Evolutionary conservation across 2,797 vertebrate species (phyloP), one percentile per base, ranked within the genome.

Genomic region (Zalophus californianus): DNA sequence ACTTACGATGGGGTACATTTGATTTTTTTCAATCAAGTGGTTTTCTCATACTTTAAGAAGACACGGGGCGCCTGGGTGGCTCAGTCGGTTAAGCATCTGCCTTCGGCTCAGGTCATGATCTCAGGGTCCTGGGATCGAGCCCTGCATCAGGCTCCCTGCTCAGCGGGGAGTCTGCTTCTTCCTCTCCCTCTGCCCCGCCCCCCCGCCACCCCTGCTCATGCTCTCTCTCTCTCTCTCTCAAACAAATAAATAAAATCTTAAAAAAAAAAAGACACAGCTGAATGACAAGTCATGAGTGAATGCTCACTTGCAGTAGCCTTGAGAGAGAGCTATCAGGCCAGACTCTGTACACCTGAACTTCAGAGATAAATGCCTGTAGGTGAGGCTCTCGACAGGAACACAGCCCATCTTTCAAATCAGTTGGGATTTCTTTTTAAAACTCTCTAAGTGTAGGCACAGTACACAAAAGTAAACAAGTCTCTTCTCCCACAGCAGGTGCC

Each of bases 361-460:
- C 32, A 85, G 52, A 95, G 85, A 79, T 44, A 94, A 89, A 60
- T 3, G 14, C 18, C 87, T 14, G 11, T 10, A 29, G 89, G 52
- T 85, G 89, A 32, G 83, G 66, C 73, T 97, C 50, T 11, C 7
- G 4, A 72, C 20, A 29, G 18, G 77, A 73, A 20, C 64, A 27
- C 13, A 0, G 77, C 38, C 78, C 50, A 56, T 18, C 77, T 90
- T 72, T 58, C 72, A 89, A 68, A 62, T 89, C 62, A 12, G 3
- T 56, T 92, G 48, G 29, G 54, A 52, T 58, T 78, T 92, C 66
- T 62, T 90, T 93, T 50, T 58, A 64, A 79, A 95, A 89, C 66
- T 23, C 66, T 23, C 12, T 82, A 89, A 86, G 54, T 66, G 25
- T 29, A 86, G 54, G 25, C 79, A 68, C 86, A 86, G 86, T n/a